Percentiles rank a stretch among this genome's conserved stretches.
These are phyloP conservation scores for Halichoeres trimaculatus DNA, from an alignment of 2,113 vertebrate species.

Conservation along the genomic window DNA sequence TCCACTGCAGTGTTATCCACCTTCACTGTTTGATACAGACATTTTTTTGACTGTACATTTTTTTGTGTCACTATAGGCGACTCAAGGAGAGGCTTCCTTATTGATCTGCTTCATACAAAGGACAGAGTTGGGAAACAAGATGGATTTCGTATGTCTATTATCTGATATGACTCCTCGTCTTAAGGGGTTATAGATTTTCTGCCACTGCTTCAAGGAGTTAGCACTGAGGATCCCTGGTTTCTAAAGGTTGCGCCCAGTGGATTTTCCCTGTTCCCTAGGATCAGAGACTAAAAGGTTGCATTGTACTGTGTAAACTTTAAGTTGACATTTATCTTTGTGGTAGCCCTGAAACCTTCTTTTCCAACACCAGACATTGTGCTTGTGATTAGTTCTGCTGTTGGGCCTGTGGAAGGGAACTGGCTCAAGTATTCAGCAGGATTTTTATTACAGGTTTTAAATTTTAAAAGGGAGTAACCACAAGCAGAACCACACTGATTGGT, in stretches of 20 bases:
- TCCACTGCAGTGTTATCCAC: background rate
- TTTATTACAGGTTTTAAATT: slow-evolving; percentile 23
- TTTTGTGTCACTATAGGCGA: slow-evolving; percentile 68
- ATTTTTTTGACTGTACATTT: background rate
- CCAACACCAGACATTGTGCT: slow-evolving; percentile 26
- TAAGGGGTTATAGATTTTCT: slow-evolving; percentile 83
- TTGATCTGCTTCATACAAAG: slow-evolving; percentile 77
- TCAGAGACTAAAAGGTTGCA: slow-evolving; percentile 60
- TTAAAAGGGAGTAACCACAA: background rate
- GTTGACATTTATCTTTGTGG: slow-evolving; percentile 59
- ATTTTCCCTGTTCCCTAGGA: slow-evolving; percentile 64
- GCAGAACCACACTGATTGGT: no score
- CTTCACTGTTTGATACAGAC: slow-evolving; percentile 8
- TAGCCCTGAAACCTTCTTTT: slow-evolving; percentile 40
- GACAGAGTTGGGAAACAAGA: slow-evolving; percentile 80
- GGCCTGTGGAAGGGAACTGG: background rate
- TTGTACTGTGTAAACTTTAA: slow-evolving; percentile 61
- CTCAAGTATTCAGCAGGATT: slow-evolving; percentile 11
- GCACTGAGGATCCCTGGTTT: slow-evolving; percentile 47
- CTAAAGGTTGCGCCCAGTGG: slow-evolving; percentile 68
- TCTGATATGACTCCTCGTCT: slow-evolving; percentile 78
- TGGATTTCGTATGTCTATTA: slow-evolving; percentile 85
- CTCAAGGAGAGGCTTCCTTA: slow-evolving; percentile 69
- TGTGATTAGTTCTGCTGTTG: slow-evolving; percentile 35
- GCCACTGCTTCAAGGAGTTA: slow-evolving; percentile 70